Conservation (phyloP, 2,113 vertebrate genomes). For the Campylorhamphus procurvoides region DNA sequence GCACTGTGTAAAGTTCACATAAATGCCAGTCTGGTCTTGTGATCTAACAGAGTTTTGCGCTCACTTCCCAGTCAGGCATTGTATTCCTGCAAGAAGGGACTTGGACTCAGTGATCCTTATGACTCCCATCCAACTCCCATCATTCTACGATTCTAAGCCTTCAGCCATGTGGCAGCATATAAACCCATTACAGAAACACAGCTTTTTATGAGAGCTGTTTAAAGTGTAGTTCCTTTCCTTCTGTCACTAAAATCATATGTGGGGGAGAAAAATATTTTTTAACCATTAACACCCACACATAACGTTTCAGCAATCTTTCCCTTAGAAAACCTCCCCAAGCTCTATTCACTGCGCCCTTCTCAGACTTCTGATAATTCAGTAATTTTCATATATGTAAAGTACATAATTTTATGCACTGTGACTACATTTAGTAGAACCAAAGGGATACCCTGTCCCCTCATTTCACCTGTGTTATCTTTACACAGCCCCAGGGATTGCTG, state of each 20-base stretch:
- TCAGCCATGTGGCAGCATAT: background rate
- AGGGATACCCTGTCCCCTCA: background rate
- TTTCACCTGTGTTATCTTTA: background rate
- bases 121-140: background rate
- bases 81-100: background rate
- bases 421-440: background rate
- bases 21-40: background rate
- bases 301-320: background rate
- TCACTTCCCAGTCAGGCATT: background rate
- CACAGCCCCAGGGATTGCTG: background rate
- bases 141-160: background rate
- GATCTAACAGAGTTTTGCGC: background rate
- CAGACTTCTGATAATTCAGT: background rate
- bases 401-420: background rate
- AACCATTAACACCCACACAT: conserved; percentile 17
- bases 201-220: background rate
- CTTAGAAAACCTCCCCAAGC: background rate
- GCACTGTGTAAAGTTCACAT: background rate
- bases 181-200: background rate
- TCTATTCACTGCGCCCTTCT: background rate
- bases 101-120: background rate
- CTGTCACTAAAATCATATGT: background rate
- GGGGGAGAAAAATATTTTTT: background rate
- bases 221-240: background rate
- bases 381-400: background rate